A percentile compares a stretch with the other conserved stretches of the same genome.
phyloP scores from a whole-genome alignment of 2,888 invertebrate genomes.

The Heliconius cydno region DNA sequence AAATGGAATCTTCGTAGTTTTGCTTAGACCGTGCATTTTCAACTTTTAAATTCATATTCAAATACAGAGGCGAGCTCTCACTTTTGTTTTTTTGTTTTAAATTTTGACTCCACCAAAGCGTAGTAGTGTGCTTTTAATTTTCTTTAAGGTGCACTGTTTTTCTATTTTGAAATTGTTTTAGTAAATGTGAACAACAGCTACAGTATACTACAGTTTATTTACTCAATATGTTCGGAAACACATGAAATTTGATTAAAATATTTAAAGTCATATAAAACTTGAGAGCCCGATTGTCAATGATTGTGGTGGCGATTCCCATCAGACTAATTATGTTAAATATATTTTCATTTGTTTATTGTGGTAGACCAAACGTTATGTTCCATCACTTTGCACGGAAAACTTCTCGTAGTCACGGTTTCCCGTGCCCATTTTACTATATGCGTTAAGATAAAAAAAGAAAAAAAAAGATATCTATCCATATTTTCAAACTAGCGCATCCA shows the following conservation, averaged over 20 bases:
- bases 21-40: conserved; percentile 34
- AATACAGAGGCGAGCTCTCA: conserved; percentile 4
- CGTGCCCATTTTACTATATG: too few relatives aligned
- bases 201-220: neutral
- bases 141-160: neutral
- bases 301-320: too few relatives aligned
- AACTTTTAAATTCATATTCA: conserved; percentile 29
- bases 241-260: too few relatives aligned
- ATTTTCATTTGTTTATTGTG: too few relatives aligned
- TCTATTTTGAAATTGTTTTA: neutral
- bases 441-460: neutral
- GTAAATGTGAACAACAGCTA: neutral
- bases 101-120: conserved; percentile 10
- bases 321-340: too few relatives aligned
- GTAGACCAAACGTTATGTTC: too few relatives aligned
- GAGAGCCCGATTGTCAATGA: too few relatives aligned
- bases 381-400: too few relatives aligned
- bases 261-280: too few relatives aligned
- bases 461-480: neutral
- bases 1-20: conserved; percentile 37
- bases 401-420: too few relatives aligned
- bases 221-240: too few relatives aligned
- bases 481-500: neutral
- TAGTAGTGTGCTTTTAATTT: conserved; percentile 3
- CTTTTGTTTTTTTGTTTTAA: conserved; percentile 7